A percentile compares a stretch with the other conserved stretches of the same genome.
phyloP scores from a whole-genome alignment of 2,113 vertebrate genomes.

The Beaufortia kweichowensis region DNA sequence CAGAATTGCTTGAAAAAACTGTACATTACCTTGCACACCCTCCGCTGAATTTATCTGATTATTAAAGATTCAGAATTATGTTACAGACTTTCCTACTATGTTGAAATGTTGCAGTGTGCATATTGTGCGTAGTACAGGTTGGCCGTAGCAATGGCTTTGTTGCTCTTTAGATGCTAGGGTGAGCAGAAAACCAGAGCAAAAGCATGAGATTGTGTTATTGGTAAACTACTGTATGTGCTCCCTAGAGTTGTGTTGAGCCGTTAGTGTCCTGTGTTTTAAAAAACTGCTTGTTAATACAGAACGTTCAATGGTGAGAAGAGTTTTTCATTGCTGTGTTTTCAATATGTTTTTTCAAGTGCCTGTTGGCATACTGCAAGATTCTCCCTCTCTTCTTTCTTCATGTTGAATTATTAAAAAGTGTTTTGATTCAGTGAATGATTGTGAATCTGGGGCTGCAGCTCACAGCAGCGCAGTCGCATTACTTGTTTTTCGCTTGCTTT shows the following conservation, averaged over 20 bases:
- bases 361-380: slow-evolving; percentile 66
- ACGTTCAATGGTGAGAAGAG: neutral
- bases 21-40: no score
- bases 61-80: no score
- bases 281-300: slow-evolving; percentile 11
- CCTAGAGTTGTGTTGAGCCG: neutral
- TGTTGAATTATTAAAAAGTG: slow-evolving; percentile 83
- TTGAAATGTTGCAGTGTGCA: no score
- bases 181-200: neutral
- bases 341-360: slow-evolving; percentile 62
- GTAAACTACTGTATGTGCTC: slow-evolving; percentile 33
- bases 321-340: slow-evolving; percentile 34
- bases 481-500: slow-evolving; percentile 62
- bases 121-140: no score
- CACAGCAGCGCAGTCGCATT: slow-evolving; percentile 67
- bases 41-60: neutral
- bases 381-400: slow-evolving; percentile 65
- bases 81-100: no score
- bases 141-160: neutral
- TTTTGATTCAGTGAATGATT: slow-evolving; percentile 81
- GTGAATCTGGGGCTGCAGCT: slow-evolving; percentile 75
- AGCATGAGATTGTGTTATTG: slow-evolving; percentile 21
- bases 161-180: slow-evolving; percentile 8
- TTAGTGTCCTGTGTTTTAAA: slow-evolving; percentile 34
- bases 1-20: no score